phyloP scores from a whole-genome alignment of 2,888 invertebrate species.

The Papilio protenor region DNA sequence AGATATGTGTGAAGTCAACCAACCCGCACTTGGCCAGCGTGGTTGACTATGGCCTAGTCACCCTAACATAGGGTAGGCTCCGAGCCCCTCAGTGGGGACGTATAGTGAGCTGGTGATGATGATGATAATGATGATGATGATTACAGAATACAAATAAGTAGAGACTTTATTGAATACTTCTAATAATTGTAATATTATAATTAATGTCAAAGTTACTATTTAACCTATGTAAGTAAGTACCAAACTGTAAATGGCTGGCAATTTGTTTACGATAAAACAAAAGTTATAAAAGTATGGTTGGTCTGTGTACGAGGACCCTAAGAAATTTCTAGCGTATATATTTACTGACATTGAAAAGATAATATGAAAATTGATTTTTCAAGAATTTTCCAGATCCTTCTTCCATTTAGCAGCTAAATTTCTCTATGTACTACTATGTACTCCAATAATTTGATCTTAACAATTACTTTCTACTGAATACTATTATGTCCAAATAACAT shows the following conservation, averaged over 20 bases:
- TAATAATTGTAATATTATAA: background rate
- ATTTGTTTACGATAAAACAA: background rate
- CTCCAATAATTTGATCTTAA: background rate
- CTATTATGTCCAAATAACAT: slow-evolving; percentile 14
- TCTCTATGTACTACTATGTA: background rate
- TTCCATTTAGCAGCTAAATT: background rate
- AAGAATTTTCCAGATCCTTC: background rate
- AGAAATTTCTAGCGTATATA: too few relatives aligned
- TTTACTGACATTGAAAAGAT: too few relatives aligned
- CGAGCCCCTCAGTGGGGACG: too few relatives aligned
- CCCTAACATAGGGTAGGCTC: too few relatives aligned
- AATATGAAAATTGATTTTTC: background rate
- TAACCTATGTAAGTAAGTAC: background rate
- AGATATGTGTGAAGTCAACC: too few relatives aligned
- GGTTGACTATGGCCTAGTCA: too few relatives aligned
- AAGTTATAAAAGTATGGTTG: background rate
- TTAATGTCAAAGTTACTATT: background rate
- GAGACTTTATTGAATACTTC: background rate
- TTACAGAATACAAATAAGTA: background rate
- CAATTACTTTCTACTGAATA: slow-evolving; percentile 20
- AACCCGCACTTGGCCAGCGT: too few relatives aligned
- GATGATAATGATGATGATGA: too few relatives aligned
- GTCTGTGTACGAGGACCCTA: background rate
- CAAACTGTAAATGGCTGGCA: background rate
- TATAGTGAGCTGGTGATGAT: too few relatives aligned